A percentile compares a stretch with the other conserved stretches of the same genome.
Conservation (phyloP, 2,113 vertebrate species). For the Cyprinus carpio region DNA sequence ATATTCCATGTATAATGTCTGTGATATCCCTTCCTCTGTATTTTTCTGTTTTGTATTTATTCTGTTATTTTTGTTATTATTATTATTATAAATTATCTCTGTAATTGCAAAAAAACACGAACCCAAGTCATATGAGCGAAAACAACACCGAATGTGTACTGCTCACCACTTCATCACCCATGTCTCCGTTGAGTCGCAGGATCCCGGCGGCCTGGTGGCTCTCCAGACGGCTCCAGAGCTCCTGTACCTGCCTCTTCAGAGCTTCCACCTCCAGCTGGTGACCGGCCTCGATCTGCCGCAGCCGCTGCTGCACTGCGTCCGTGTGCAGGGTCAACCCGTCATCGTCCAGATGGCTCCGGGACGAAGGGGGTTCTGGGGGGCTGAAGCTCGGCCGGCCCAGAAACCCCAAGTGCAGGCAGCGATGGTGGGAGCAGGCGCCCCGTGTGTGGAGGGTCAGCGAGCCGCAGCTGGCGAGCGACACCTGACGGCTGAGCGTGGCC, state of each 20-base stretch:
- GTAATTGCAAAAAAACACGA: too few relatives aligned
- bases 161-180: conserved; percentile 91
- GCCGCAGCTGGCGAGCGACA: conserved; percentile 79
- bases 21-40: too few relatives aligned
- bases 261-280: conserved; percentile 96
- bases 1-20: too few relatives aligned
- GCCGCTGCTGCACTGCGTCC: conserved; percentile 88
- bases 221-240: conserved; percentile 91
- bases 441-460: conserved; percentile 79
- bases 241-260: conserved; percentile 94
- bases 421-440: conserved; percentile 77
- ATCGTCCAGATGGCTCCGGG: conserved; percentile 89
- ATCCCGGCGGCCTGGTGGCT: conserved; percentile 82
- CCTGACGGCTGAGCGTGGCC: conserved; percentile 82
- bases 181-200: conserved; percentile 86
- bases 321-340: conserved; percentile 91
- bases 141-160: background rate
- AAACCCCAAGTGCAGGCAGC: conserved; percentile 75
- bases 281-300: conserved; percentile 92
- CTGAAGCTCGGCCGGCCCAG: conserved; percentile 73
- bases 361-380: conserved; percentile 81
- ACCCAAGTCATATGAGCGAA: background rate
- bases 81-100: too few relatives aligned
- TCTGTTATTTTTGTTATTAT: too few relatives aligned
- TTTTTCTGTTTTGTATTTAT: too few relatives aligned